Base-by-base conservation (phyloP, 2,113 vertebrate species). In the Limnothrissa miodon region DNA sequence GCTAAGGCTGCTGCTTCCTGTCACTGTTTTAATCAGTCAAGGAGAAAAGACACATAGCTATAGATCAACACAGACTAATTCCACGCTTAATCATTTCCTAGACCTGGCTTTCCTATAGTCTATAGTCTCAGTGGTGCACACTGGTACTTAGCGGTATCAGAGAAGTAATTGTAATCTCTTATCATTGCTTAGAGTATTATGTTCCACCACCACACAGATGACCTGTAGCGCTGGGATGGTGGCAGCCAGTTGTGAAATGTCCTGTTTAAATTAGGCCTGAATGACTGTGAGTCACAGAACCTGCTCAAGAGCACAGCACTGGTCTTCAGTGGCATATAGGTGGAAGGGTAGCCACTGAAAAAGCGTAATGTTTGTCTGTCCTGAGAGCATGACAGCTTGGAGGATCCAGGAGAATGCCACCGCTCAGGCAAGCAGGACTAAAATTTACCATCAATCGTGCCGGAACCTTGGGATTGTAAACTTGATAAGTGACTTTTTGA, bases 201-300 rank as follows among this genome's bases (percentile, higher is more conserved):
- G 33, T 74, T 4, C 8, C 33, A 39, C 10, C 25, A 1, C 66
- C 66, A 11, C 66, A 39, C 13, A 17, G 6, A 45, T 39, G 70
- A 78, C 33, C 39, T 29, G n/a, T 21, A n/a, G 29, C 25, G 25
- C 45, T 17, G 4, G 62, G 59, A 33, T 78, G 70, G 45, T 39
- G n/a, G 11, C 45, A 51, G 36, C 48, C 45, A 36, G 39, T 51
- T 51, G 70, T 78, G 70, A 83, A 53, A 74, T 78, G 29, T 45
- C 33, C 8, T 25, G 29, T 62, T 62, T 62, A 25, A 36, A 74
- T 74, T 13, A 36, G 25, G 10, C 66, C 11, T 33, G 66, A 4
- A 33, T 74, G 66, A 74, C 66, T 19, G 29, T 74, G 66, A 33
- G 66, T 74, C 66, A 74, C 10, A 1, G 29, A 74, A 36, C 66